These are phyloP conservation scores for Lepidonotus clava DNA, from an alignment of 2,888 invertebrate species.

Conservation along the genomic window DNA sequence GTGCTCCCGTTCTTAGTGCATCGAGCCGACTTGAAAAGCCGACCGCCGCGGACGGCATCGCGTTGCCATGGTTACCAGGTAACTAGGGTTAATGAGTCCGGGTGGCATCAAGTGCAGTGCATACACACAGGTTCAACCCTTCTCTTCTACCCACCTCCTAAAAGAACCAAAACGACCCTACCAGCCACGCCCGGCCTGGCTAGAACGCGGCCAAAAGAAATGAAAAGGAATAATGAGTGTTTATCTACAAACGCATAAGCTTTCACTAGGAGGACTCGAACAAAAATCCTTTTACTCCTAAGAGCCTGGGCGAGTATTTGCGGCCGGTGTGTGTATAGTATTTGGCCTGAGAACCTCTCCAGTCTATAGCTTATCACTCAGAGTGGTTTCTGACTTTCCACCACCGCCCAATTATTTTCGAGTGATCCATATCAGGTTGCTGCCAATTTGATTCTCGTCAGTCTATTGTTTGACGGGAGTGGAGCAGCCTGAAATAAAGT, in stretches of 20 bases:
- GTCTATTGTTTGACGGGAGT: too few relatives aligned
- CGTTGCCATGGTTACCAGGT: neutral
- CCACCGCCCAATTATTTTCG: slow-evolving; percentile 25
- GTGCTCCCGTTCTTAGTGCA: too few relatives aligned
- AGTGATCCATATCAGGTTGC: neutral
- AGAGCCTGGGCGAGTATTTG: neutral
- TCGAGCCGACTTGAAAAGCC: neutral
- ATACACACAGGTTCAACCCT: neutral
- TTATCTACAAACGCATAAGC: neutral
- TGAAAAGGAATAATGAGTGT: neutral
- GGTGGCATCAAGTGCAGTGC: neutral
- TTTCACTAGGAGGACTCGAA: neutral
- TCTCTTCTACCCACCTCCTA: neutral
- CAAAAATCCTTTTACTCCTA: neutral
- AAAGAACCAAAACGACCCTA: neutral
- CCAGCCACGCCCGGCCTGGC: neutral
- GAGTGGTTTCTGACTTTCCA: too few relatives aligned
- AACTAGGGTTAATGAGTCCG: slow-evolving; percentile 14
- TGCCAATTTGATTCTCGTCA: too few relatives aligned
- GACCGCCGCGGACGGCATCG: neutral
- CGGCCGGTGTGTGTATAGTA: neutral
- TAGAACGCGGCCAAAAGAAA: neutral
- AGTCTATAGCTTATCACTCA: too few relatives aligned
- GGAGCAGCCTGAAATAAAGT: too few relatives aligned
- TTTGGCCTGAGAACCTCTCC: neutral